These are phyloP conservation scores for Micrastur ruficollis DNA, from an alignment of 2,797 vertebrate species.

Conservation along the genomic window DNA sequence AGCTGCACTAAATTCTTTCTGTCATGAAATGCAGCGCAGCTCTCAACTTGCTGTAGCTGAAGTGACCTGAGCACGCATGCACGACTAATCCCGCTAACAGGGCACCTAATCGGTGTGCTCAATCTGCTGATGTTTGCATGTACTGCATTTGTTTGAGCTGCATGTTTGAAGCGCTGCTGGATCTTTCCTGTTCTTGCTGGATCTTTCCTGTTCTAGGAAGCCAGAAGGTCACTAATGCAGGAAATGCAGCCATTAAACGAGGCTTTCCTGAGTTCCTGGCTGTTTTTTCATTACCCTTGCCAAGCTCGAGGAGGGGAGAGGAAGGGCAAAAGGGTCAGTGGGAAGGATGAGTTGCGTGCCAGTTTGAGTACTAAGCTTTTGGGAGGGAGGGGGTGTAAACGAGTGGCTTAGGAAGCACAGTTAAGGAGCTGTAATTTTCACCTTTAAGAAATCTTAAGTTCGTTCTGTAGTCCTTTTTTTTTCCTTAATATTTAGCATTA, in stretches of 20 bases:
- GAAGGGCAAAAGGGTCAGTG: neutral
- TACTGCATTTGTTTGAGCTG: neutral
- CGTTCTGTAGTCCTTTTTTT: neutral
- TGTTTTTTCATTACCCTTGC: neutral
- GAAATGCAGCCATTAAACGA: no score
- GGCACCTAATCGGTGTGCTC: neutral
- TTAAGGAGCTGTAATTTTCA: neutral
- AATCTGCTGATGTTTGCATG: rapidly evolving
- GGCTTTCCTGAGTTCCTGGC: neutral
- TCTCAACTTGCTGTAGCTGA: neutral
- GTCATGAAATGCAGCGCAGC: neutral
- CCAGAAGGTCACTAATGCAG: rapidly evolving
- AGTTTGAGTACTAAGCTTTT: neutral
- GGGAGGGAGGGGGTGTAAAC: neutral
- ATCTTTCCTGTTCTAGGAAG: neutral
- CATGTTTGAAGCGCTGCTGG: neutral
- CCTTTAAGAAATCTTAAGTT: neutral
- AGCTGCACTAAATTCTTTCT: neutral
- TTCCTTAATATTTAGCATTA: neutral
- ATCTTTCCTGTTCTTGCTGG: neutral
- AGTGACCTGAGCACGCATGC: neutral
- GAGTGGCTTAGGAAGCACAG: neutral
- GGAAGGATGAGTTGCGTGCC: neutral
- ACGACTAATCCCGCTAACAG: neutral
- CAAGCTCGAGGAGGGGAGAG: neutral